Percentiles rank a stretch among this genome's conserved stretches.
These are phyloP conservation scores for Muscicapa striata DNA, from an alignment of 2,797 vertebrate species.

Conservation along the genomic window DNA sequence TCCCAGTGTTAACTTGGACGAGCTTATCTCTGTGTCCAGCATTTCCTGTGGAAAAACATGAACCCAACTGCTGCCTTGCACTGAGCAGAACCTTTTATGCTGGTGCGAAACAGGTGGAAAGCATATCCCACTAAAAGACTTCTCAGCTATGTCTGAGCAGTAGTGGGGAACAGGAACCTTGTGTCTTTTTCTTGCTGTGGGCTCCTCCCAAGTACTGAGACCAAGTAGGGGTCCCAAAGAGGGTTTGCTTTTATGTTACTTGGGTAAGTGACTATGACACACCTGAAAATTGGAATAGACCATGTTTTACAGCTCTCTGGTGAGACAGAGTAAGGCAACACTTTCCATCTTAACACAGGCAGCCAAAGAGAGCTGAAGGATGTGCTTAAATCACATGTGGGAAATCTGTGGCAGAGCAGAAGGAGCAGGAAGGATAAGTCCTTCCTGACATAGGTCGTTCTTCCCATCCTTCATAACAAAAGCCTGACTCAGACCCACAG, in stretches of 20 bases:
- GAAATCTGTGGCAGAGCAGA: neutral
- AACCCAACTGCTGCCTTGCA: neutral
- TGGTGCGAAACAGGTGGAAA: slow-evolving; percentile 15
- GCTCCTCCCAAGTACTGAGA: neutral
- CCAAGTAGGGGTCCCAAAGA: neutral
- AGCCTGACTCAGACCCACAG: neutral
- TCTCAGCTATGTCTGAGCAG: neutral
- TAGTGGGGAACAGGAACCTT: neutral
- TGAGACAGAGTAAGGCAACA: neutral
- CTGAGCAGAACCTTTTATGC: neutral
- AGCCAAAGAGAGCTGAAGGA: neutral
- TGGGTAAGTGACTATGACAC: neutral
- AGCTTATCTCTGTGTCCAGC: slow-evolving; percentile 36
- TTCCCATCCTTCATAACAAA: neutral
- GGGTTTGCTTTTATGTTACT: neutral
- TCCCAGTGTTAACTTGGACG: neutral
- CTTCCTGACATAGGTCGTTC: neutral
- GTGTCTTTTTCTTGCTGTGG: fast-evolving
- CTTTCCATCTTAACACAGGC: neutral
- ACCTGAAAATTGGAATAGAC: neutral
- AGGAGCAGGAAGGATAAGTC: neutral
- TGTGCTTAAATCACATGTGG: neutral
- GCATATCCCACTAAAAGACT: neutral
- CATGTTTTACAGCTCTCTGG: neutral
- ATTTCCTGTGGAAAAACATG: slow-evolving; percentile 48